Evolutionary conservation across 2,797 vertebrate species (phyloP), one percentile per base, ranked within the genome.

Genomic region (Mus spretus): DNA sequence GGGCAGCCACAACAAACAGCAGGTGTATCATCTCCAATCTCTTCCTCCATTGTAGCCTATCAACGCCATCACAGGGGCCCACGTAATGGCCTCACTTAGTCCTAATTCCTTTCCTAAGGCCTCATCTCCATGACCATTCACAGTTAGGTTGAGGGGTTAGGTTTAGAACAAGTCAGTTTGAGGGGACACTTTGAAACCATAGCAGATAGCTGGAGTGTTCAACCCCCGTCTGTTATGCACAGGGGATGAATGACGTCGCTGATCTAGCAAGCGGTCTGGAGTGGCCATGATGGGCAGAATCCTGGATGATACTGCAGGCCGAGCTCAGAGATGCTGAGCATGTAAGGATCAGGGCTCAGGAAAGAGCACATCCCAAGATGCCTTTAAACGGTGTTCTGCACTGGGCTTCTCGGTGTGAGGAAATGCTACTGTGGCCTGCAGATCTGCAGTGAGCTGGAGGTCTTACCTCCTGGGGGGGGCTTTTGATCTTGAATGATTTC

Each of bases 271-370:
- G 50, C 8, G 10, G 53, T 61, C 92, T 55, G 40, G 44, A 82
- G 84, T 37, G 65, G 67, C 20, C 0, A 6, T 31, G 11, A 0
- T 3, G 10, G 17, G 57, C 22, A 40, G 17, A 40, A 7, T 40
- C 15, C 61, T 1, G 17, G 26, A 2, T 26, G 78, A 75, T 22
- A n/a, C 4, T 3, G 10, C 24, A 37, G 22, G 9, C 89, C 78
- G 47, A n/a, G 53, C 28, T 34, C 50, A 81, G 63, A 78, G 75
- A 44, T 63, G 28, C 88, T 37, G 65, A 94, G 85, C 57, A 55
- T 0, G 26, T 24, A 1, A 20, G 50, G 5, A 40, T 31, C 5
- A 40, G 34, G 87, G 55, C 44, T 53, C 13, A 0, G 37, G 57
- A 34, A 67, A 53, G 28, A 78, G 26, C 24, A 3, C 14, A 20